Conservation (phyloP, 2,888 invertebrate species). For the Autographa gamma region DNA sequence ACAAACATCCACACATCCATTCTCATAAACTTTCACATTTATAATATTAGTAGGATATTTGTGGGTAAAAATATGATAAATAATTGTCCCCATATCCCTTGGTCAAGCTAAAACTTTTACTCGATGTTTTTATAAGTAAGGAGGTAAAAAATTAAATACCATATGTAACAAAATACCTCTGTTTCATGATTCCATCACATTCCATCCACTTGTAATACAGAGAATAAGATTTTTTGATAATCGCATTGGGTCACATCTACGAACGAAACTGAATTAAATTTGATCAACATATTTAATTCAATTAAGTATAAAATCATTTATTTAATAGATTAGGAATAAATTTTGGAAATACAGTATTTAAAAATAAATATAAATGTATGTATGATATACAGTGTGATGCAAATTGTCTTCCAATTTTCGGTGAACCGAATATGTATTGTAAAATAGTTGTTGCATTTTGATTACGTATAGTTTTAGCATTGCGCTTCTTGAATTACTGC, state of each 20-base stretch:
- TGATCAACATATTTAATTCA: neutral
- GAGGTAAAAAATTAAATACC: neutral
- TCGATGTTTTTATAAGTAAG: neutral
- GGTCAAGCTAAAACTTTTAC: neutral
- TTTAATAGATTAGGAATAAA: neutral
- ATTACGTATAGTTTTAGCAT: slow-evolving; percentile 17
- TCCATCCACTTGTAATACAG: neutral
- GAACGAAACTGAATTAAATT: neutral
- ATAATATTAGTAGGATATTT: too few relatives aligned
- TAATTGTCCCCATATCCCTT: neutral
- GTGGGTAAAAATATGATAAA: neutral
- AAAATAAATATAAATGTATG: neutral
- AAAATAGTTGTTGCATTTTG: slow-evolving; percentile 35
- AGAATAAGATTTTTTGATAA: neutral
- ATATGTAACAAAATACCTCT: neutral
- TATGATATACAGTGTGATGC: slow-evolving; percentile 9
- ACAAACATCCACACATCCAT: too few relatives aligned
- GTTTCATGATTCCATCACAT: neutral
- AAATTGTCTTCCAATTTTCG: slow-evolving; percentile 50
- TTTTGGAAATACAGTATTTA: slow-evolving; percentile 5
- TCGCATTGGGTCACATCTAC: neutral
- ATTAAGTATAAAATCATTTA: neutral
- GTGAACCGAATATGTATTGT: slow-evolving; percentile 34
- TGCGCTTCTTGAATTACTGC: neutral
- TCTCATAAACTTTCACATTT: too few relatives aligned